Conservation (phyloP, 2,888 invertebrate species). For the Drosophila mimetica region DNA sequence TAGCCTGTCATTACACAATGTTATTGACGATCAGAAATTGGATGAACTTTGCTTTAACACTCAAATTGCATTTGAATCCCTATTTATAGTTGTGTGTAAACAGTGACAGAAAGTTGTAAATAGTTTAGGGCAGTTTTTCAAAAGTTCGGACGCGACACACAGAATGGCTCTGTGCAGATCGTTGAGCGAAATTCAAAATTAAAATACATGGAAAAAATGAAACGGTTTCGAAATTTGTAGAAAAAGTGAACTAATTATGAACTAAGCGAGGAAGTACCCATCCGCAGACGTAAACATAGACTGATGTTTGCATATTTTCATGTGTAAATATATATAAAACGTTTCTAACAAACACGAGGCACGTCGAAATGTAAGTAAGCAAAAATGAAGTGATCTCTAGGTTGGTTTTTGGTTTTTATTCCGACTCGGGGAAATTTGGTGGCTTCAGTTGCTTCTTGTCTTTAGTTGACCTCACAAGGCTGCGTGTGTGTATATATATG, state of each 20-base stretch:
- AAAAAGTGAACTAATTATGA: conserved; percentile 54
- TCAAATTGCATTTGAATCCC: conserved; percentile 57
- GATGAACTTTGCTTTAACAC: conserved; percentile 65
- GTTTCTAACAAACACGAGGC: conserved; percentile 81
- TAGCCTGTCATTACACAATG: conserved; percentile 38
- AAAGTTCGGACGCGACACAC: conserved; percentile 33
- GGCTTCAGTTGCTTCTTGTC: conserved; percentile 74
- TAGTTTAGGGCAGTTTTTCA: conserved; percentile 61
- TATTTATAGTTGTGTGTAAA: conserved; percentile 30
- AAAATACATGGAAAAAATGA: conserved; percentile 32
- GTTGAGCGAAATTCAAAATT: conserved; percentile 17
- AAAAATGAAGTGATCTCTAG: conserved; percentile 52
- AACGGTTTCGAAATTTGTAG: conserved; percentile 52
- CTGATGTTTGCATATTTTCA: conserved; percentile 48
- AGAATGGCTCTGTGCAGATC: conserved; percentile 24
- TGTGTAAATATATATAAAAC: conserved; percentile 72
- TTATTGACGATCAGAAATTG: conserved; percentile 53
- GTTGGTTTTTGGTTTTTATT: conserved; percentile 63
- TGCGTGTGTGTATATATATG: conserved; percentile 60
- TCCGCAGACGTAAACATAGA: conserved; percentile 43
- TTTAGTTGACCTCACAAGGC: conserved; percentile 68
- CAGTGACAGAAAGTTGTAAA: conserved; percentile 47
- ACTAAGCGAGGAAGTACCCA: conserved; percentile 64
- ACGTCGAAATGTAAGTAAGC: conserved; percentile 78
- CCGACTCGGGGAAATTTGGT: conserved; percentile 74